These are phyloP conservation scores for Scotopteryx bipunctaria DNA, from an alignment of 2,888 invertebrate species.

Conservation along the genomic window DNA sequence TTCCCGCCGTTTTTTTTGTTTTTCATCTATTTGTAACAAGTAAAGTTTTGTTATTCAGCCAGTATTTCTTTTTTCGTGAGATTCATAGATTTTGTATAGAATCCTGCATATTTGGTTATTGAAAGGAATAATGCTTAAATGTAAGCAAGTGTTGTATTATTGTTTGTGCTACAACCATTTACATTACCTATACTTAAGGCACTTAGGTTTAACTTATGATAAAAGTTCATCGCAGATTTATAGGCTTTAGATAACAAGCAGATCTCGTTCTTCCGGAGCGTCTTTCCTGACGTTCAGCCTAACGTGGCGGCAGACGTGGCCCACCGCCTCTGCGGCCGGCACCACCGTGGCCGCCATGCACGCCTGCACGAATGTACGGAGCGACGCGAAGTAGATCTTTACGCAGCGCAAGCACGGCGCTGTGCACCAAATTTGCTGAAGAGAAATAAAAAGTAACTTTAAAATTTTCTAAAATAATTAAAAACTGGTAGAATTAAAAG, in stretches of 20 bases:
- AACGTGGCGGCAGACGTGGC: constrained; percentile 84
- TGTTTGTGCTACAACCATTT: constrained; percentile 10
- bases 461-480: too few relatives aligned
- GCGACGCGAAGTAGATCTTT: constrained; percentile 86
- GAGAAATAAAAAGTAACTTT: constrained; percentile 12
- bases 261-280: constrained; percentile 73
- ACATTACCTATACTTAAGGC: constrained; percentile 17
- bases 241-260: constrained; percentile 58
- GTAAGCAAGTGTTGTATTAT: constrained; percentile 8
- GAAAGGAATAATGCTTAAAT: too few relatives aligned
- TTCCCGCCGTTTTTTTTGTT: constrained; percentile 10
- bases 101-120: too few relatives aligned
- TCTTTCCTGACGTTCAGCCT: constrained; percentile 83
- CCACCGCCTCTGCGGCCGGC: constrained; percentile 85
- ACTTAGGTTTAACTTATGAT: constrained; percentile 17
- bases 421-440: constrained; percentile 89
- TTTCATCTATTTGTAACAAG: neutral
- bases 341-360: constrained; percentile 85
- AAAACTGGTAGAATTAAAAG: too few relatives aligned
- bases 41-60: neutral
- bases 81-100: too few relatives aligned
- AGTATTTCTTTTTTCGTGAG: neutral
- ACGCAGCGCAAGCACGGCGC: constrained; percentile 86
- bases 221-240: neutral
- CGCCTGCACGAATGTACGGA: constrained; percentile 81